These are phyloP conservation scores for Coelopa frigida DNA, from an alignment of 1,140 invertebrate genomes.

Conservation along the genomic window DNA sequence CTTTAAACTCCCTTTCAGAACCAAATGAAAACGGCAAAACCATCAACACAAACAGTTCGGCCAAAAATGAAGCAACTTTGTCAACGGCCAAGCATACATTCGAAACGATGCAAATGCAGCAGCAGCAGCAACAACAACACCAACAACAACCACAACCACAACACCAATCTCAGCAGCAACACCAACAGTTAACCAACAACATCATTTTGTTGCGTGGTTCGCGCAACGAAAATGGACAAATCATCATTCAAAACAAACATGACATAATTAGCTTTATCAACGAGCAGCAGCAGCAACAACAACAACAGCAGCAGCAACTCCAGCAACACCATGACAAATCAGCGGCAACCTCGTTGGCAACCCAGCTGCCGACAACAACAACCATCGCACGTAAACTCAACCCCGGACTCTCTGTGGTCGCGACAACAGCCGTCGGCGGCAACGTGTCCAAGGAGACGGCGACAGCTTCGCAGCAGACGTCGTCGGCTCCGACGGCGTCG, in stretches of 20 bases:
- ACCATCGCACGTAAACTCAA: conserved; percentile 16
- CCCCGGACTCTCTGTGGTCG: conserved; percentile 21
- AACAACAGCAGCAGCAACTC: conserved; percentile 14
- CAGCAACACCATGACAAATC: conserved; percentile 22
- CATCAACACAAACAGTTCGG: conserved; percentile 9
- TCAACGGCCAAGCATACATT: background rate
- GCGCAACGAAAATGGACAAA: conserved; percentile 44
- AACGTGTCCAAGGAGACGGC: conserved; percentile 1
- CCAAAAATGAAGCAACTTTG: background rate
- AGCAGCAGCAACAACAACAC: conserved; percentile 17
- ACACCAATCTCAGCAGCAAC: conserved; percentile 20
- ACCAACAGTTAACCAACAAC: conserved; percentile 35
- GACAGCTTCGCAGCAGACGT: background rate
- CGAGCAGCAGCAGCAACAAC: conserved; percentile 34
- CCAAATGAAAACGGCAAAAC: conserved; percentile 1
- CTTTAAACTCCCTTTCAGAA: background rate
- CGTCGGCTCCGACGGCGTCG: conserved; percentile 6
- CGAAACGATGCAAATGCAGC: conserved; percentile 1
- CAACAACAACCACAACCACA: conserved; percentile 20
- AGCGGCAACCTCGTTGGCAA: conserved; percentile 14
- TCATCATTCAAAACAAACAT: conserved; percentile 43
- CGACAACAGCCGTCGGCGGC: conserved; percentile 25
- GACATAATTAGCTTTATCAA: conserved; percentile 39
- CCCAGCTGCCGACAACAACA: conserved; percentile 37
- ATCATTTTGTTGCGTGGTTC: conserved; percentile 42